Percentiles rank a stretch among this genome's conserved stretches.
These are phyloP conservation scores for Pardalotus punctatus DNA, from an alignment of 2,113 vertebrate genomes.

Conservation along the genomic window DNA sequence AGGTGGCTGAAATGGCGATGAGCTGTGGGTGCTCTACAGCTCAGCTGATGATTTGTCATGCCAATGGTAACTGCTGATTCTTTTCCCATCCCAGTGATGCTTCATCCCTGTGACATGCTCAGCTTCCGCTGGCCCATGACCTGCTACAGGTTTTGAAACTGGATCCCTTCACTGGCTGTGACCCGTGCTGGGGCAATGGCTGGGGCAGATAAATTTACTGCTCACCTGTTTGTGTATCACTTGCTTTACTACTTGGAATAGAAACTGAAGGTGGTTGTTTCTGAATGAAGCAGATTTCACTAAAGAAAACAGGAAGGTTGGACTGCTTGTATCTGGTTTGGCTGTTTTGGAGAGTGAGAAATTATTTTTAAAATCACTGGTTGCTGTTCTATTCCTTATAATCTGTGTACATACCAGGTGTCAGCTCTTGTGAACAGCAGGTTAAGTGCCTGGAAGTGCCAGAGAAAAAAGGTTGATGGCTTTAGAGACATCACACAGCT, in stretches of 20 bases:
- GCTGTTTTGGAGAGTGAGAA: not conserved
- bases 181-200: not conserved
- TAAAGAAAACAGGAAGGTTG: not conserved
- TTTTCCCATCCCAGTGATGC: not conserved
- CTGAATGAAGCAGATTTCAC: not conserved
- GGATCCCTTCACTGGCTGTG: slow-evolving; percentile 10
- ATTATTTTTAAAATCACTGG: not conserved
- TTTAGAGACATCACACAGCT: not conserved
- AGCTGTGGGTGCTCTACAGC: not conserved
- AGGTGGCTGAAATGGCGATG: not conserved
- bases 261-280: not conserved
- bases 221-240: not conserved
- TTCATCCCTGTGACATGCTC: not conserved
- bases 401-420: not conserved
- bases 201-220: not conserved
- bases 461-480: not conserved
- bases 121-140: not conserved
- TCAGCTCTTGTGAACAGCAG: not conserved
- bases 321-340: not conserved
- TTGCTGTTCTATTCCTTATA: not conserved
- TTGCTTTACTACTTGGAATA: not conserved
- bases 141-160: slow-evolving; percentile 21
- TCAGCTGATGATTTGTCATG: not conserved
- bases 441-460: not conserved
- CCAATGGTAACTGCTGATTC: not conserved